Evolutionary conservation across 2,888 invertebrate species (phyloP), one percentile per base, ranked within the genome.

Genomic region (Agrotis segetum): DNA sequence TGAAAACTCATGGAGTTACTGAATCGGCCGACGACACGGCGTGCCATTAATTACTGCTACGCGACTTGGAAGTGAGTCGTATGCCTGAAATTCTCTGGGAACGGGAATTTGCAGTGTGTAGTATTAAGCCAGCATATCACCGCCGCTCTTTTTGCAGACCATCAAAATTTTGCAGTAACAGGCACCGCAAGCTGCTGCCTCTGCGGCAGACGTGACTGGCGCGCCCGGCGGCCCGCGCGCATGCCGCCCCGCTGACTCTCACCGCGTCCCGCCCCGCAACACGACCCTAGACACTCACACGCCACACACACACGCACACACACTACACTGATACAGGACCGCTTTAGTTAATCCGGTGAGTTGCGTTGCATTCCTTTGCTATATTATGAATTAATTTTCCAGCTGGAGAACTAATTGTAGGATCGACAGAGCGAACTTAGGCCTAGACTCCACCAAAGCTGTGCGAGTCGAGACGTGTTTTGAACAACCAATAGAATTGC

Each of bases 131-230:
- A 84, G 70, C 71, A 58, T 70, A 74, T 74, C 58, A 74, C 61
- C 14, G 47, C 58, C 61, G 72, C 75, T 78, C 78, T 85, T 63
- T 75, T 91, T 88, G 88, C 92, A 92, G 92, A 89, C 87, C 90
- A 88, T 92, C 90, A 89, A 98, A 98, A 98, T 98, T 98, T 98
- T 98, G 98, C 97, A 98, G 99, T 97, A 99, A 98, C 97, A 98
- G 98, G 97, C 99, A 99, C 97, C 98, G 99, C 97, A 99, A 99
- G 97, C 97, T 99, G 96, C 98, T 98, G 97, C 98, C 99, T 94
- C 98, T 99, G 97, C 98, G 99, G 97, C 98, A 98, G 98, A 99
- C 99, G 98, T 99, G 99, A 99, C 98, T 98, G 97, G 94, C 94
- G 95, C 95, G 94, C 91, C 88, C 89, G 92, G 94, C 94, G 95